Evolutionary conservation across 2,113 vertebrate species (phyloP), one percentile per base, ranked within the genome.

Genomic region (Tachycineta bicolor): DNA sequence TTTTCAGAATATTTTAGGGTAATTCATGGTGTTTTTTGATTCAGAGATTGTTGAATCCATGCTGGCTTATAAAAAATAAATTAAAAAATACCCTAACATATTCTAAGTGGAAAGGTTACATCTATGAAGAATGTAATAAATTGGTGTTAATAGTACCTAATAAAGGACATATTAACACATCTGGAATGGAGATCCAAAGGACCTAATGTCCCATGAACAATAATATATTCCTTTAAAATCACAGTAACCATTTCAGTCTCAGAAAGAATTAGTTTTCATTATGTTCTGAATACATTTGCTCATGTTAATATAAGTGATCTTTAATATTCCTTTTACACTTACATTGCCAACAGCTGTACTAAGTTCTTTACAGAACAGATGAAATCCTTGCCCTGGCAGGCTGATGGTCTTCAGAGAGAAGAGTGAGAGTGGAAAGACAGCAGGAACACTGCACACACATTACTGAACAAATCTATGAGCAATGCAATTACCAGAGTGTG

Each of bases 371-470:
- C 25, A 60, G 64, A 82, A 71, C 26, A 89, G 53, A 62, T 16
- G 6, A 31, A 88, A 83, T 11, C 44, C 80, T 74, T 69, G 56
- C 53, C 21, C 73, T 92, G 59, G 76, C 50, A 87, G 43, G 58
- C 15, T 89, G 46, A 59, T 0, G 0, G 47, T 46, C 47, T 59
- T 83, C 60, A 77, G 34, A 79, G 49, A 74, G 0, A 79, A 53
- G 24, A 78, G 53, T 8, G 50, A 77, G 68, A 55, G 14, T 15
- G 20, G 29, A 55, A 83, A 33, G 39, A 37, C 24, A 89, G 29
- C 14, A 64, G 62, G 73, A 87, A 34, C n/a, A 20, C 4, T 25
- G 28, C 69, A 44, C 33, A 29, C 31, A 53, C 23, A 12, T 47
- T 76, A 37, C n/a, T 62, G 39, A 79, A 65, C 26, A 41, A 12